These are phyloP conservation scores for Cartodere bifasciata DNA, from an alignment of 2,888 invertebrate species.

Conservation along the genomic window DNA sequence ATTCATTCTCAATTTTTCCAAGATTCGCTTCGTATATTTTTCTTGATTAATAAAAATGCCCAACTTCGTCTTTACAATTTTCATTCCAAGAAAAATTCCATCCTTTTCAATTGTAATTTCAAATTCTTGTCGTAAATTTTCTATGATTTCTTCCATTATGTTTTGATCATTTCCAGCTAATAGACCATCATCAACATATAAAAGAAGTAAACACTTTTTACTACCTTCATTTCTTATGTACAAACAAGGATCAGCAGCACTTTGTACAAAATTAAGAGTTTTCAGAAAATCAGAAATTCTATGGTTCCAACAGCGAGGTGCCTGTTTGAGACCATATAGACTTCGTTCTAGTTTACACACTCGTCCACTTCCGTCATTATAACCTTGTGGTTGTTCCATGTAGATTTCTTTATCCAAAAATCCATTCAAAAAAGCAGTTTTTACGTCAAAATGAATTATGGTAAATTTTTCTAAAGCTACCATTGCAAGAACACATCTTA, in stretches of 20 bases:
- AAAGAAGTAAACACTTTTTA: conserved; percentile 7
- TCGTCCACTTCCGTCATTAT: conserved; percentile 16
- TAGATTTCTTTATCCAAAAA: conserved; percentile 23
- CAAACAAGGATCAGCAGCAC: conserved; percentile 11
- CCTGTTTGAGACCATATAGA: conserved; percentile 28
- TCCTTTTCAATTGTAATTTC: too few relatives aligned
- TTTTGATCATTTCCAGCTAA: conserved; percentile 6
- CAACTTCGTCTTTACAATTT: too few relatives aligned
- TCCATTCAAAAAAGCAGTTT: conserved; percentile 22
- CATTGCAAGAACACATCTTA: conserved; percentile 18
- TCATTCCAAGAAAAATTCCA: too few relatives aligned
- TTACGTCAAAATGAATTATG: conserved; percentile 21
- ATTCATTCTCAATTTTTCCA: too few relatives aligned
- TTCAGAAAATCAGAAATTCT: conserved; percentile 8
- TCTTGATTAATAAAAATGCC: too few relatives aligned
- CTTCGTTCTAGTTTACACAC: conserved; percentile 23
- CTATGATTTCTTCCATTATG: conserved; percentile 3
- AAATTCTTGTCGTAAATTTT: too few relatives aligned
- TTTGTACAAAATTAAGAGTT: conserved; percentile 8
- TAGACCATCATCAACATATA: conserved; percentile 11
- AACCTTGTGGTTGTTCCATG: conserved; percentile 26
- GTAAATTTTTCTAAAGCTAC: conserved; percentile 16
- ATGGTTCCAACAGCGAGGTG: conserved; percentile 11
- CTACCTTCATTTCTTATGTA: conserved; percentile 7
- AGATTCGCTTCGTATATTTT: too few relatives aligned